A percentile compares a stretch with the other conserved stretches of the same genome.
Conservation (phyloP, 2,888 invertebrate genomes). For the Agrochola macilenta region DNA sequence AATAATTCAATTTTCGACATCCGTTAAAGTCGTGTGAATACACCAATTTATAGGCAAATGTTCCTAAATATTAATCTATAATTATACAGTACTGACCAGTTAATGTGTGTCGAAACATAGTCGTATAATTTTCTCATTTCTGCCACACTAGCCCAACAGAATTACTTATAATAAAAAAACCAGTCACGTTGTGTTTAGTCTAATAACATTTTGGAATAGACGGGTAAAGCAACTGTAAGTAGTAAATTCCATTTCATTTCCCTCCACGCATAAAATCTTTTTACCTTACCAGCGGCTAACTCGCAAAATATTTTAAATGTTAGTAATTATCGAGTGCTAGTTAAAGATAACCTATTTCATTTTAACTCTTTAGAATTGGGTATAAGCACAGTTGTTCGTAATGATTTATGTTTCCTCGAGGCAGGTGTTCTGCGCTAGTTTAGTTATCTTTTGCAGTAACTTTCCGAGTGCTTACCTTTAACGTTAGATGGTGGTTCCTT, state of each 20-base stretch:
- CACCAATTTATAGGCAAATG: conserved; percentile 55
- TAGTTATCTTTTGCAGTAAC: conserved; percentile 52
- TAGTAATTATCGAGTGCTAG: conserved; percentile 38
- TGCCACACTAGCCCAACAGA: conserved; percentile 32
- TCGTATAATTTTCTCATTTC: conserved; percentile 56
- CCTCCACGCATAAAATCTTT: neutral
- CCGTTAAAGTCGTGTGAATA: conserved; percentile 43
- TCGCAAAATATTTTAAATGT: conserved; percentile 27
- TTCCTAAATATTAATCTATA: conserved; percentile 53
- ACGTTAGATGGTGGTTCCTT: conserved; percentile 64
- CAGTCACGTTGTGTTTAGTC: neutral
- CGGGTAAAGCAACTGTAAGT: neutral
- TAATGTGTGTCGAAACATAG: conserved; percentile 40
- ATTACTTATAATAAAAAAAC: conserved; percentile 19
- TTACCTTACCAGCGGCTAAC: conserved; percentile 10
- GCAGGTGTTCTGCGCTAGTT: conserved; percentile 59
- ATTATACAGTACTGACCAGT: conserved; percentile 45
- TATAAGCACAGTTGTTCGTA: conserved; percentile 39
- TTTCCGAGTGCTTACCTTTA: conserved; percentile 61
- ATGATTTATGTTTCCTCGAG: conserved; percentile 65
- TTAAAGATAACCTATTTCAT: conserved; percentile 44
- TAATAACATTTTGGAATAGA: conserved; percentile 21
- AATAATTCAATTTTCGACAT: conserved; percentile 44
- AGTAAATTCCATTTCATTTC: conserved; percentile 12
- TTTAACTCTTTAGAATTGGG: conserved; percentile 42